Conservation (phyloP, 2,797 vertebrate genomes). For the Enteromius afrohamiltoni region DNA sequence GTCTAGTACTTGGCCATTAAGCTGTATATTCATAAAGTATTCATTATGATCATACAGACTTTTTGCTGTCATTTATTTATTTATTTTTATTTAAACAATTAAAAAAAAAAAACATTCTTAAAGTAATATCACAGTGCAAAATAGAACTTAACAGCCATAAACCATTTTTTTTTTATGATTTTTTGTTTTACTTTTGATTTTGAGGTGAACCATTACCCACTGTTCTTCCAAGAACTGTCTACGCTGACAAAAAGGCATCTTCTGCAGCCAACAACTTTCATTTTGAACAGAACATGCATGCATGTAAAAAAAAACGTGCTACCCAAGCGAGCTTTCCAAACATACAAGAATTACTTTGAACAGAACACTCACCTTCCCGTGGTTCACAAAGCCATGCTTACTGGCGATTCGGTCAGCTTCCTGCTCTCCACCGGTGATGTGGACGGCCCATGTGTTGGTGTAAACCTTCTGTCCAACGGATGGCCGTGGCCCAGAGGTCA, state of each 20-base stretch:
- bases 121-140: not conserved
- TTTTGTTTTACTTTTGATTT: not conserved
- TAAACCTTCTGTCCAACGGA: slow-evolving; percentile 81
- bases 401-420: slow-evolving; percentile 84
- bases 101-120: not conserved
- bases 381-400: slow-evolving; percentile 92
- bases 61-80: not conserved
- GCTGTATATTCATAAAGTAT: not conserved
- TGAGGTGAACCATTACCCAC: not conserved
- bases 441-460: slow-evolving; percentile 96
- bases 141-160: not conserved
- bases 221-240: not conserved
- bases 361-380: slow-evolving; percentile 84
- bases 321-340: not conserved
- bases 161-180: not conserved
- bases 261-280: not conserved
- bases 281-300: not conserved
- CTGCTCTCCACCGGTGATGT: slow-evolving; percentile 82
- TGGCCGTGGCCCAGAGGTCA: slow-evolving; percentile 75
- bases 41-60: not conserved
- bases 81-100: no score
- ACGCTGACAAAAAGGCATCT: not conserved
- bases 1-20: not conserved
- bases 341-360: slow-evolving; percentile 60
- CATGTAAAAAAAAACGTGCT: not conserved